Conservation (phyloP, 2,888 invertebrate genomes). For the Eutolmus rufibarbis region DNA sequence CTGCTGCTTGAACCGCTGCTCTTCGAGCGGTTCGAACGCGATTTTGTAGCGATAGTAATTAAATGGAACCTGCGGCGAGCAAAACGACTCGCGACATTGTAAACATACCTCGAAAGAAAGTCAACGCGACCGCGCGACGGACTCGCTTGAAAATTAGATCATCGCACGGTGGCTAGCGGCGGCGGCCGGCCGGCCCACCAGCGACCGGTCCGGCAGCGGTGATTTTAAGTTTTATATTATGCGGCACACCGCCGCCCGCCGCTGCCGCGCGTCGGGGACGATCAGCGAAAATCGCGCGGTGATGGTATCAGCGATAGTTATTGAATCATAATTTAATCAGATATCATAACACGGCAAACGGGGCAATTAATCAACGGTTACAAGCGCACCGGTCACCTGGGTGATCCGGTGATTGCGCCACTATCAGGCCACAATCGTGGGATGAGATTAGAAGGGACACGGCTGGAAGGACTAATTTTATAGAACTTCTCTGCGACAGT, state of each 20-base stretch:
- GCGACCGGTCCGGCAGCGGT: background rate
- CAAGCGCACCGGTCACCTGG: background rate
- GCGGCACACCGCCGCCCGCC: background rate
- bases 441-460: background rate
- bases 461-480: background rate
- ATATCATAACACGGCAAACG: background rate
- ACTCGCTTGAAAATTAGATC: background rate
- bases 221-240: background rate
- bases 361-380: background rate
- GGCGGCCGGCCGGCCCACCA: background rate
- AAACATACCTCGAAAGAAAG: constrained; percentile 1
- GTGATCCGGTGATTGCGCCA: background rate
- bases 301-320: constrained; percentile 13
- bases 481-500: background rate
- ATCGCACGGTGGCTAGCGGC: background rate
- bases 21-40: background rate
- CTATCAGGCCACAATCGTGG: background rate
- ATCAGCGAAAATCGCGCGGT: background rate
- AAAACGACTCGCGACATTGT: constrained; percentile 11
- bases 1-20: background rate
- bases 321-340: constrained; percentile 23
- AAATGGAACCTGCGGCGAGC: background rate
- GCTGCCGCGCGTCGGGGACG: background rate
- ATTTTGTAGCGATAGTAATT: background rate
- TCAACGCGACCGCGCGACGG: background rate